phyloP scores from a whole-genome alignment of 2,797 vertebrate species.

The Trachops cirrhosus region DNA sequence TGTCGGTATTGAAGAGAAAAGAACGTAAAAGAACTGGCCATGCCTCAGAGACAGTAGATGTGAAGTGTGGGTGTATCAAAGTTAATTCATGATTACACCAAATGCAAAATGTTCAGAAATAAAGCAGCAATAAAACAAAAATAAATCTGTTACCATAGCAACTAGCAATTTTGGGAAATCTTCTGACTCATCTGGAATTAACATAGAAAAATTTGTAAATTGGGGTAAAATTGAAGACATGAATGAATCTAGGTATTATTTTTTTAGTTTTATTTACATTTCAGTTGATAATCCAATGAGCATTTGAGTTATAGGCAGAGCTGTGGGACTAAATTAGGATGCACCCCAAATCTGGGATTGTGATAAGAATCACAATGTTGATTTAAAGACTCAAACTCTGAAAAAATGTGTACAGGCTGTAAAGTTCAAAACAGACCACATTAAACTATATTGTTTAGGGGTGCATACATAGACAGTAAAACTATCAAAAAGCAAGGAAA shows the following conservation, averaged over 20 bases:
- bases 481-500: neutral
- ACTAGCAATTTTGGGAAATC: neutral
- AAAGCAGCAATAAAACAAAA: neutral
- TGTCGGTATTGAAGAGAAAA: neutral
- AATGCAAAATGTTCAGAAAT: constrained; percentile 18
- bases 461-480: neutral
- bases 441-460: neutral
- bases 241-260: neutral
- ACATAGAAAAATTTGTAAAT: constrained; percentile 6
- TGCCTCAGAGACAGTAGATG: neutral
- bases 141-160: neutral
- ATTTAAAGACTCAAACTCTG: neutral
- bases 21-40: neutral
- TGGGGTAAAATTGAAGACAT: neutral
- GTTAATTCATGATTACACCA: constrained; percentile 30
- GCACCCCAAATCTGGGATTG: neutral
- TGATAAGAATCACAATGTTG: neutral
- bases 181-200: constrained; percentile 7
- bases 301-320: neutral
- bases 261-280: constrained; percentile 39
- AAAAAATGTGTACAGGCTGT: neutral
- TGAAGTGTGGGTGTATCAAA: neutral
- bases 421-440: neutral
- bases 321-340: neutral
- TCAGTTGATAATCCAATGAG: neutral